Evolutionary conservation across 1,140 invertebrate genomes (phyloP).

Genomic region (Atopsyche davidsoni): DNA sequence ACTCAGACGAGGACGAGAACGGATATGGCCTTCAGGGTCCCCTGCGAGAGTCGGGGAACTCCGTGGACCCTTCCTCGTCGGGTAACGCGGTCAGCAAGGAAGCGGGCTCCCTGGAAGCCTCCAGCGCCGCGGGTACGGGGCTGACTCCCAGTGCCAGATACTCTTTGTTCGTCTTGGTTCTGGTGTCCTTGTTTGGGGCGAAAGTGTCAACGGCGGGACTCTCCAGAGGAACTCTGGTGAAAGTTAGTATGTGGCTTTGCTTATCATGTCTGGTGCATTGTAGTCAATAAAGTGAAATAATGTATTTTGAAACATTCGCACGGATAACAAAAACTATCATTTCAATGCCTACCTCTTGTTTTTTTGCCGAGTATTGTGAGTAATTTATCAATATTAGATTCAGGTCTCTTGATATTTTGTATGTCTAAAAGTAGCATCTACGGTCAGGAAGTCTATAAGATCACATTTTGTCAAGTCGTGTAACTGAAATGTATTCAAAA

Average conservation of each 20-base stretch:
- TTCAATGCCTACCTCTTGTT: too few relatives aligned
- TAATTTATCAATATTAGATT: too few relatives aligned
- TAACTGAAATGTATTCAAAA: too few relatives aligned
- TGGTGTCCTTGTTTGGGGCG: slow-evolving; percentile 13
- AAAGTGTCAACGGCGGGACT: slow-evolving; percentile 14
- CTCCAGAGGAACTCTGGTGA: slow-evolving; percentile 5
- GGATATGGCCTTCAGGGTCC: slow-evolving; percentile 39
- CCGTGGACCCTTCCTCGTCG: slow-evolving; percentile 31
- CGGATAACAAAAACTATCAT: too few relatives aligned
- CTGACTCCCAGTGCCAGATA: slow-evolving; percentile 17
- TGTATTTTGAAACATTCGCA: too few relatives aligned
- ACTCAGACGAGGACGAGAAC: slow-evolving; percentile 21
- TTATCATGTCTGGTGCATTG: slow-evolving; percentile 14
- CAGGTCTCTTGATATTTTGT: too few relatives aligned
- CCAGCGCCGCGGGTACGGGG: slow-evolving; percentile 25
- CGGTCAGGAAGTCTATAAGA: too few relatives aligned
- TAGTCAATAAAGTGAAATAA: slow-evolving; percentile 1
- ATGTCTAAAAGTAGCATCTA: too few relatives aligned
- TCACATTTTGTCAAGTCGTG: too few relatives aligned
- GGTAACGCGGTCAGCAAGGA: slow-evolving; percentile 31
- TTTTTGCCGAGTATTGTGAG: too few relatives aligned
- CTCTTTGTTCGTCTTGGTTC: slow-evolving; percentile 5
- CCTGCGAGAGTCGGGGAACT: slow-evolving; percentile 37
- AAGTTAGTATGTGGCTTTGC: slow-evolving; percentile 18
- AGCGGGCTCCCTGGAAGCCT: slow-evolving; percentile 38